Base-by-base conservation (phyloP, 2,113 vertebrate genomes). In the Otis tarda region DNA sequence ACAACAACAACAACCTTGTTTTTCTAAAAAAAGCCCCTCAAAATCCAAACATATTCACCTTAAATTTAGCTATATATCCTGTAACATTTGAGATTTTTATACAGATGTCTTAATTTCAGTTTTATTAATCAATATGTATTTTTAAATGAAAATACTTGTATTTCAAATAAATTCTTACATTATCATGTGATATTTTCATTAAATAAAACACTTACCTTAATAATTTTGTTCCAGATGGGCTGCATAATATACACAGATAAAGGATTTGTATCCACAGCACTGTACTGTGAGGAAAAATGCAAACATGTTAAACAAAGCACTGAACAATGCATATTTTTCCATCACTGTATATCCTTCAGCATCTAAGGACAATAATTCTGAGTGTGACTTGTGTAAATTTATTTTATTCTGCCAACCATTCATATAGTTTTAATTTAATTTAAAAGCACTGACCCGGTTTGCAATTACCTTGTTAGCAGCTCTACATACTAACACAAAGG, bases 241-340 rank as follows among this genome's bases (percentile, higher is more conserved):
- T 98, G 98, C 97, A 98, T 97, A 92, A 98, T 64, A 80, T 98
- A 97, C 71, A 98, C 94, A 57, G 97, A 98, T 85, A 97, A 93
- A 67, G 97, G 97, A 82, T 97, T 98, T 94, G 97, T 98, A 92
- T 98, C 98, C 95, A 97, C 97, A 82, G 97, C 97, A 93, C 92
- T 97, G 87, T 98, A 98, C 97, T 98, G 92, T 65, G 73, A 97
- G 19, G 52, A 83, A 92, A 93, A 63, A 95, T 79, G 25, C 57
- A 83, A 57, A 89, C 10, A 37, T n/a, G 31, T 92, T 52, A 93
- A 85, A 85, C 56, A 85, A 81, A 90, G 71, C 60, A 83, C 23
- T 56, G 55, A 90, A 65, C 67, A 87, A 91, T 12, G 33, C 22
- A 4, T 60, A 13, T 33, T 89, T 83, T 65, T 84, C 53, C 30